A percentile compares a stretch with the other conserved stretches of the same genome.
phyloP scores from a whole-genome alignment of 37 sponge, comb jelly and placozoan species.

The Cliona cf. orientalis region DNA sequence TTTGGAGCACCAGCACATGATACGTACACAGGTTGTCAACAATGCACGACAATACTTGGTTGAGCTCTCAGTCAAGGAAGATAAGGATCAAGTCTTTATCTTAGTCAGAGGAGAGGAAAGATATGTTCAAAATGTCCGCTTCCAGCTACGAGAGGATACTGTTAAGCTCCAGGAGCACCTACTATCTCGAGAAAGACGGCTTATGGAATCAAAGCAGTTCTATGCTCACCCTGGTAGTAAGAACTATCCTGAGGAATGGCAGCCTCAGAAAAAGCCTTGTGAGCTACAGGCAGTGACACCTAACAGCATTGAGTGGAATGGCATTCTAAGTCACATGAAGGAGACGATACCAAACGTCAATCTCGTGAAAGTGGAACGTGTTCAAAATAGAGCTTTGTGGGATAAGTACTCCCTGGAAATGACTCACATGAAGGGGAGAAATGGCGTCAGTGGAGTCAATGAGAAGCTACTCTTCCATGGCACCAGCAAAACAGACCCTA shows the following conservation, averaged over 20 bases:
- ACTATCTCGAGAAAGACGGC: no score
- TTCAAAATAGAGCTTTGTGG: conserved; percentile 77
- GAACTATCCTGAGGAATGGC: conserved; percentile 24
- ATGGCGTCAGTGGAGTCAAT: conserved; percentile 29
- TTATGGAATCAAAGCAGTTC: no score
- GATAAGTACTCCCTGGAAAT: conserved; percentile 45
- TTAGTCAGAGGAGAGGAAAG: no score
- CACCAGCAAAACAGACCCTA: conserved; percentile 47
- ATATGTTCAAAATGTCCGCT: no score
- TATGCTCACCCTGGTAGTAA: no score
- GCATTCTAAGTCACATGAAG: conserved; percentile 12
- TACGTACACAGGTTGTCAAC: no score
- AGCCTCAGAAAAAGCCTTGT: background rate
- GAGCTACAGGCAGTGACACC: conserved; percentile 5
- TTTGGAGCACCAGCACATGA: no score
- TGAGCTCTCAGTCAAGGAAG: no score
- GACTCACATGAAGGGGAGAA: conserved; percentile 50
- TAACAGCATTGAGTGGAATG: conserved; percentile 24
- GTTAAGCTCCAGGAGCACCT: no score
- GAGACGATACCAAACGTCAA: conserved; percentile 29
- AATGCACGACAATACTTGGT: no score
- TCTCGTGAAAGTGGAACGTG: conserved; percentile 50
- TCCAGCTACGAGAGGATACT: no score
- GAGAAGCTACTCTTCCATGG: conserved; percentile 79
- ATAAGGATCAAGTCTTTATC: no score